Evolutionary conservation across 2,113 vertebrate genomes (phyloP).

Genomic region (Cyphomyrus discorhynchus): DNA sequence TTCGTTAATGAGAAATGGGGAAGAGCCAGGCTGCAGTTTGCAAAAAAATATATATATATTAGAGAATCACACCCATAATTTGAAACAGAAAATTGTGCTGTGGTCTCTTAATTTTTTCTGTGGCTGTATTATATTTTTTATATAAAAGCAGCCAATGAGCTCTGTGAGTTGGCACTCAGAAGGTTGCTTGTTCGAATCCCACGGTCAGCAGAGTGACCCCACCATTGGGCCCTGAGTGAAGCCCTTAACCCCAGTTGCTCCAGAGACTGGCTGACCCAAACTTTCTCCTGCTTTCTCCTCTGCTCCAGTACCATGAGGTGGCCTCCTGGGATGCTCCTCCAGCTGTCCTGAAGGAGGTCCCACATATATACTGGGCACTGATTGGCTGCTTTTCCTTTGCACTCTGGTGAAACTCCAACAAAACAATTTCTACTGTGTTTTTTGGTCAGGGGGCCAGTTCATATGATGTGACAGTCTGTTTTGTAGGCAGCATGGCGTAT

Average conservation of each 20-base stretch:
- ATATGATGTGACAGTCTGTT: neutral
- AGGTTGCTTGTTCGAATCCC: neutral
- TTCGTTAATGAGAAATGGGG: too few relatives aligned
- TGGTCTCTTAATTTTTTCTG: neutral
- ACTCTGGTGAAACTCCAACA: neutral
- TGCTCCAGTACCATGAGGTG: neutral
- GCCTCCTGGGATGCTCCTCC: neutral
- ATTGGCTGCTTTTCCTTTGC: neutral
- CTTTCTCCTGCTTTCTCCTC: neutral
- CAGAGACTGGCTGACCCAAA: neutral
- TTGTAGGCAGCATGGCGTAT: neutral
- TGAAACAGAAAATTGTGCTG: neutral
- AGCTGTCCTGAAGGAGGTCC: neutral
- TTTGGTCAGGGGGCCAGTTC: neutral
- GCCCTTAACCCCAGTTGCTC: neutral
- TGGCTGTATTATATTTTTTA: too few relatives aligned
- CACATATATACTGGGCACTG: neutral
- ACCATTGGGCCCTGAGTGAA: neutral
- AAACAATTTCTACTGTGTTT: neutral
- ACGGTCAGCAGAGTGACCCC: neutral
- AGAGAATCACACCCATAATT: too few relatives aligned
- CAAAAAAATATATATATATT: too few relatives aligned
- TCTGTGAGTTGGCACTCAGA: neutral
- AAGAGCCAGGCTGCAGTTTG: too few relatives aligned
- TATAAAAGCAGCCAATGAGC: neutral